These are phyloP conservation scores for Diploscapter pachys DNA, from an alignment of 1,140 invertebrate genomes.

Conservation along the genomic window DNA sequence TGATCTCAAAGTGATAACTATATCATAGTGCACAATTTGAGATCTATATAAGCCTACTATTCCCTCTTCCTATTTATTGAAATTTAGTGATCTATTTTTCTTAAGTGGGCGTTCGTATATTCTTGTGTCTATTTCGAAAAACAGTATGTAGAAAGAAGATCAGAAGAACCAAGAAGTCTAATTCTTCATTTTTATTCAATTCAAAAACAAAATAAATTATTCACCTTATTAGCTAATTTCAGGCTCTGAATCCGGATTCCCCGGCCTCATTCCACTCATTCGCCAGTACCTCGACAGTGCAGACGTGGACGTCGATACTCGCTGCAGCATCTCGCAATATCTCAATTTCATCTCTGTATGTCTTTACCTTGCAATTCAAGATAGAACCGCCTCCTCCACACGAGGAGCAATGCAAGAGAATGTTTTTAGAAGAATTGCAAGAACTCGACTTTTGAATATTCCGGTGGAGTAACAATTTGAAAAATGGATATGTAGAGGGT, in stretches of 20 bases:
- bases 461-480: background rate
- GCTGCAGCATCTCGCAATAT: slow-evolving; percentile 93
- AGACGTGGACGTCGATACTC: slow-evolving; percentile 90
- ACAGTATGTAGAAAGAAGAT: too few relatives aligned
- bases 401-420: background rate
- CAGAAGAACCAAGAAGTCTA: too few relatives aligned
- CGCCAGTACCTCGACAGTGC: slow-evolving; percentile 85
- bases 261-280: slow-evolving; percentile 85
- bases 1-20: too few relatives aligned
- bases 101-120: too few relatives aligned
- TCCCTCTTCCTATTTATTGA: too few relatives aligned
- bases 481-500: slow-evolving; percentile 20
- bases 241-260: slow-evolving; percentile 68
- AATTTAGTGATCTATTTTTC: too few relatives aligned
- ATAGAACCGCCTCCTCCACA: background rate
- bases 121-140: too few relatives aligned
- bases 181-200: slow-evolving; percentile 12
- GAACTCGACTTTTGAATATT: slow-evolving; percentile 18
- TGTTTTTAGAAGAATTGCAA: slow-evolving; percentile 32
- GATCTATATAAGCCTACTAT: too few relatives aligned
- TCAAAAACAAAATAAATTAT: background rate
- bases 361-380: slow-evolving; percentile 18
- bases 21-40: too few relatives aligned
- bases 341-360: slow-evolving; percentile 78
- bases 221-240: slow-evolving; percentile 11